A percentile compares a stretch with the other conserved stretches of the same genome.
Evolutionary conservation across 2,888 invertebrate species (phyloP).

Genomic region (Galerucella calmariensis): DNA sequence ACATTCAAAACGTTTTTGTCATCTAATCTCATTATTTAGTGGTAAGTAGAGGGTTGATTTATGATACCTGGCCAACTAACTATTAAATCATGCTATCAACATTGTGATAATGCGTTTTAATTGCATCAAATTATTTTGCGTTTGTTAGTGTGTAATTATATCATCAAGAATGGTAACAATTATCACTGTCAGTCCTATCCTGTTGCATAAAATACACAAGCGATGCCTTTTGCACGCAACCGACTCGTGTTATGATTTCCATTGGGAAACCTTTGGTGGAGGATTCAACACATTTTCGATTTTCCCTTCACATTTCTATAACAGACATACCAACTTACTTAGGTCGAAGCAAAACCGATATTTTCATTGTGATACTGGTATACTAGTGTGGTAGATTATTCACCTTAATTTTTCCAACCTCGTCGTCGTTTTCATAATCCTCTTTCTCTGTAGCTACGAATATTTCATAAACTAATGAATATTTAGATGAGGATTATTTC

Average conservation of each 20-base stretch:
- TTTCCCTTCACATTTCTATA: background rate
- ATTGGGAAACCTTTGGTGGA: constrained; percentile 45
- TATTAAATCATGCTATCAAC: background rate
- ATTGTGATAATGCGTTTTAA: background rate
- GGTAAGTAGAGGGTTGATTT: no score
- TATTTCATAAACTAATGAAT: no score
- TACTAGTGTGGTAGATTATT: constrained; percentile 19
- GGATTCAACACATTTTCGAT: constrained; percentile 33
- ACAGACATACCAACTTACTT: background rate
- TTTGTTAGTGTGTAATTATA: background rate
- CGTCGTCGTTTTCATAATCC: background rate
- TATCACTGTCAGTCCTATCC: constrained; percentile 28
- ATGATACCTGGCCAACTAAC: background rate
- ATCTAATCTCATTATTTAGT: no score
- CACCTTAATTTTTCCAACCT: background rate
- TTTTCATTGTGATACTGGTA: constrained; percentile 37
- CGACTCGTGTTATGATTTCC: constrained; percentile 44
- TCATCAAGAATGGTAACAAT: background rate
- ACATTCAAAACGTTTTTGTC: no score
- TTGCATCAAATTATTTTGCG: background rate
- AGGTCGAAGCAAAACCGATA: constrained; percentile 32
- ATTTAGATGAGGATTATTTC: no score
- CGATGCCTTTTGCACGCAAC: constrained; percentile 36
- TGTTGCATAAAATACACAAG: constrained; percentile 29
- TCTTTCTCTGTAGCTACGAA: no score